Percentiles rank a stretch among this genome's conserved stretches.
These are phyloP conservation scores for Melanaphis sacchari DNA, from an alignment of 1,140 invertebrate genomes.

Conservation along the genomic window DNA sequence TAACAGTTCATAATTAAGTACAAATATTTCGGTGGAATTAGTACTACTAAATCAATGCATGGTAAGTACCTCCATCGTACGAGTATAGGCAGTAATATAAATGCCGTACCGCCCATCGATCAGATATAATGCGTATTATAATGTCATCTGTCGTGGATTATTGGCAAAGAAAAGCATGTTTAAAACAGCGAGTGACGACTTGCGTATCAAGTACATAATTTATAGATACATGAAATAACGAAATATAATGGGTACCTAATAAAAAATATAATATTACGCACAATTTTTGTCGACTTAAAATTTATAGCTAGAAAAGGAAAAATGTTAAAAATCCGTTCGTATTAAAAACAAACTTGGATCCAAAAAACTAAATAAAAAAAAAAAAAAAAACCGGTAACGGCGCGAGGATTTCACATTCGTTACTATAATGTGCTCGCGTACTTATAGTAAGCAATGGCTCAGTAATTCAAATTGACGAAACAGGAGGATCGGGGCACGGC, in stretches of 20 bases:
- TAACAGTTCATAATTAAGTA: not conserved
- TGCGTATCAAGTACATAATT: not conserved
- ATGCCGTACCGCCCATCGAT: not conserved
- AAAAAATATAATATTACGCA: not conserved
- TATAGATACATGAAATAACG: not conserved
- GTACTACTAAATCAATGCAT: not conserved
- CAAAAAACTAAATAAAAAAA: not conserved
- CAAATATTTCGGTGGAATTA: not conserved
- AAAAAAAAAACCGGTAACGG: not conserved
- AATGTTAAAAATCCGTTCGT: not conserved
- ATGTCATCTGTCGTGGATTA: not conserved
- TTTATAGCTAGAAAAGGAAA: not conserved
- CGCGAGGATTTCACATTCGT: not conserved
- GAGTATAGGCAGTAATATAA: no score
- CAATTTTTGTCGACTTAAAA: not conserved
- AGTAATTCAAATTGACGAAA: not conserved
- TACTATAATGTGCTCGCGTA: not conserved
- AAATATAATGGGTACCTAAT: not conserved
- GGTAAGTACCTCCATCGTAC: not conserved
- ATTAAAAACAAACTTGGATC: not conserved
- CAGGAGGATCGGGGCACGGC: not conserved
- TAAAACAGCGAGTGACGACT: not conserved
- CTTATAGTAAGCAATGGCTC: not conserved
- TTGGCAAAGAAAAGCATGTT: not conserved
- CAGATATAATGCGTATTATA: not conserved